Percentiles rank a stretch among this genome's conserved stretches.
Conservation (phyloP, 1,140 invertebrate species). For the Tetramorium parvispinum region DNA sequence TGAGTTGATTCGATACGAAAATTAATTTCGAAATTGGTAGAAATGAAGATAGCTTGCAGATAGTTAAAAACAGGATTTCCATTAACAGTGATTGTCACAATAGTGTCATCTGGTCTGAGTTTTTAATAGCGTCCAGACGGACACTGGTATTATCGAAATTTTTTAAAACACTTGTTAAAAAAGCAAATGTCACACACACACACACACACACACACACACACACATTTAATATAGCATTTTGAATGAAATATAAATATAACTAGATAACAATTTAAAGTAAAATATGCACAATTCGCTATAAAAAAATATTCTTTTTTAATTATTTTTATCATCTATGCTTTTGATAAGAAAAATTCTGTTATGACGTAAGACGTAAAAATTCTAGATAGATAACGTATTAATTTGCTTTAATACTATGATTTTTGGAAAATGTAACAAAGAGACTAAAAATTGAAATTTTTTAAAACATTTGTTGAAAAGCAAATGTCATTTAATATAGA, state of each 20-base stretch:
- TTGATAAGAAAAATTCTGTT: neutral
- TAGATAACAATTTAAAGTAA: neutral
- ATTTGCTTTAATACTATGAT: neutral
- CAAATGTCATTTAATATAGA: neutral
- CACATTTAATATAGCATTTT: neutral
- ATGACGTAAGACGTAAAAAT: neutral
- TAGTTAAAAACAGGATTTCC: neutral
- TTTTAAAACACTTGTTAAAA: neutral
- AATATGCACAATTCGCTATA: neutral
- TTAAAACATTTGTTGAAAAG: neutral
- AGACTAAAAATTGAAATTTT: neutral
- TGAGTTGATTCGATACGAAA: too few species aligned
- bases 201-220: neutral
- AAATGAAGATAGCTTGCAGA: neutral
- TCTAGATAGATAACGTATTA: neutral
- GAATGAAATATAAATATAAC: neutral
- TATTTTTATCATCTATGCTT: neutral
- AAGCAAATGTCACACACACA: neutral
- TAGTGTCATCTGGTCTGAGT: too few species aligned
- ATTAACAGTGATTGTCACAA: neutral
- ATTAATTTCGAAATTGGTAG: too few species aligned
- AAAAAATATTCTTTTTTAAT: neutral
- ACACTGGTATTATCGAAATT: neutral
- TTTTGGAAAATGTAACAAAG: neutral
- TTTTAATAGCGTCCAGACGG: too few species aligned